Percentiles rank a stretch among this genome's conserved stretches.
Conservation (phyloP, 2,113 vertebrate species). For the Alouatta palliata region DNA sequence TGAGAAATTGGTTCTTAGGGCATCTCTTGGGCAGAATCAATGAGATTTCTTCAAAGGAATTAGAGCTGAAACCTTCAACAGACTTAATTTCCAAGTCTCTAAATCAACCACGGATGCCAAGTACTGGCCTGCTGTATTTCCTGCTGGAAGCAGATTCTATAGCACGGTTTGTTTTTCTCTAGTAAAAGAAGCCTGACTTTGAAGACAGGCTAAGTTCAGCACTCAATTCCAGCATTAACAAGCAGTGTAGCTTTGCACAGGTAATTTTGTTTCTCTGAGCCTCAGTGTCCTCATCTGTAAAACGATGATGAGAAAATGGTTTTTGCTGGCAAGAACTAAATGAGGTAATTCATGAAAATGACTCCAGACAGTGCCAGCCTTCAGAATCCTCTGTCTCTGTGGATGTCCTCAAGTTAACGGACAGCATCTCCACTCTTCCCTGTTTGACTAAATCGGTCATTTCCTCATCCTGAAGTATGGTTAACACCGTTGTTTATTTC, state of each 20-base stretch:
- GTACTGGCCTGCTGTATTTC: not conserved
- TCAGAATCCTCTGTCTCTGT: not conserved
- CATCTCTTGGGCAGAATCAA: not conserved
- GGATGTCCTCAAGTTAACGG: not conserved
- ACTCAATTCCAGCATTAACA: not conserved
- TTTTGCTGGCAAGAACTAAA: not conserved
- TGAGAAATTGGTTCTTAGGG: not conserved
- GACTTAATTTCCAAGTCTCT: not conserved
- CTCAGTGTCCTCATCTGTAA: not conserved
- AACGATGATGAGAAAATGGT: not conserved
- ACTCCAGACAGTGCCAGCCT: not conserved
- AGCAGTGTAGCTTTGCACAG: not conserved
- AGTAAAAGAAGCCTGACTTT: not conserved
- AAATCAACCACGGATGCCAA: not conserved
- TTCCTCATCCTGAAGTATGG: not conserved
- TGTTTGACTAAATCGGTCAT: not conserved
- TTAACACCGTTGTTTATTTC: not conserved
- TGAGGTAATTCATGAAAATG: not conserved
- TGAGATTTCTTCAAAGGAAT: not conserved
- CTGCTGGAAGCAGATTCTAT: not conserved
- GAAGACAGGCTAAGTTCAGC: not conserved
- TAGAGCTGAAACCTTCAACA: not conserved
- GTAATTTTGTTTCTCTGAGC: not conserved
- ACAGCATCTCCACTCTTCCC: not conserved
- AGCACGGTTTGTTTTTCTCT: not conserved